Conservation (phyloP, 1,140 invertebrate genomes). For the Papilio polytes region DNA sequence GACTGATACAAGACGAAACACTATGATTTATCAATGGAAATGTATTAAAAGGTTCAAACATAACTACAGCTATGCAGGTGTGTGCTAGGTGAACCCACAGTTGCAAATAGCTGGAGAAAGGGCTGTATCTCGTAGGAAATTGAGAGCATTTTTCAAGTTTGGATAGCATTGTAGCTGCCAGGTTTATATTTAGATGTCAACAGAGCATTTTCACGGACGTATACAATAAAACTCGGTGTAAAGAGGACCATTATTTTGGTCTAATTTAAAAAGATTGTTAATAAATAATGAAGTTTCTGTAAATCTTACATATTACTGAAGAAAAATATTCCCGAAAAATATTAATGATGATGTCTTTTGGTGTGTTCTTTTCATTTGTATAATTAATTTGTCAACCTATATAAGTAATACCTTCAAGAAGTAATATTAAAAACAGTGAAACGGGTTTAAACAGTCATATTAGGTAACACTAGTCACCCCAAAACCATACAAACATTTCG, state of each 20-base stretch:
- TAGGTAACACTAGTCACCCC: background rate
- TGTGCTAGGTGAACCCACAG: background rate
- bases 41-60: background rate
- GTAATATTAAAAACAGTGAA: too few relatives aligned
- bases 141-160: background rate
- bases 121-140: background rate
- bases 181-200: conserved; percentile 64
- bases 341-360: too few relatives aligned
- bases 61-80: background rate
- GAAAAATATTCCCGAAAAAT: too few relatives aligned
- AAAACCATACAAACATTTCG: background rate
- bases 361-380: too few relatives aligned
- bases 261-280: background rate
- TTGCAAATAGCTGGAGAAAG: too few relatives aligned
- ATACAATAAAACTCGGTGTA: conserved; percentile 4
- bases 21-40: conserved; percentile 53
- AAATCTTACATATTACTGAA: too few relatives aligned
- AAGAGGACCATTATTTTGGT: background rate
- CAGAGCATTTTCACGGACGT: conserved; percentile 52
- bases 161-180: conserved; percentile 43
- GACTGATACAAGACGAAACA: conserved; percentile 55
- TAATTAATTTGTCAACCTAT: too few relatives aligned
- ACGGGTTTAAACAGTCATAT: too few relatives aligned
- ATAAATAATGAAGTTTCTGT: too few relatives aligned
- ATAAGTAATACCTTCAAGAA: too few relatives aligned